Evolutionary conservation across 2,797 vertebrate genomes (phyloP).

Genomic region (Anniella stebbinsi): DNA sequence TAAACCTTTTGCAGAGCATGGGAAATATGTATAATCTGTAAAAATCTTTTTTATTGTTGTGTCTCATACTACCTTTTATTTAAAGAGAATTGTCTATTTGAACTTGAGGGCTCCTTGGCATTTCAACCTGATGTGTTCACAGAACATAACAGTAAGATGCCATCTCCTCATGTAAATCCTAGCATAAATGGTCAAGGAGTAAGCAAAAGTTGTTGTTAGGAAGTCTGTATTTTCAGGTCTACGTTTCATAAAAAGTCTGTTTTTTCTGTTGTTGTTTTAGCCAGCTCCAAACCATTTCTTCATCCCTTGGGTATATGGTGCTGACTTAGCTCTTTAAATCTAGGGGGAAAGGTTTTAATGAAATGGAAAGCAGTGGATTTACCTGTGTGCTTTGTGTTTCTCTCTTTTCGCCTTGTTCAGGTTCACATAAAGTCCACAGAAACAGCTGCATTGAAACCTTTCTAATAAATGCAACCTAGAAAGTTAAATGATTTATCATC

Average conservation of each 20-base stretch:
- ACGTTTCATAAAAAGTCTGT: constrained; percentile 17
- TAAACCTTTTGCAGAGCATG: neutral
- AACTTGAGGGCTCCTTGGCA: neutral
- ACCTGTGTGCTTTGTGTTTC: neutral
- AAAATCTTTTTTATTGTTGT: neutral
- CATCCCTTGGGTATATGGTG: neutral
- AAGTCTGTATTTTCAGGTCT: constrained; percentile 7
- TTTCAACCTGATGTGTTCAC: constrained; percentile 38
- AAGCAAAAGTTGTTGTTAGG: constrained; percentile 4
- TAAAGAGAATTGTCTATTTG: constrained; percentile 6
- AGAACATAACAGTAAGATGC: constrained; percentile 9
- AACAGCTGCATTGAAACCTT: neutral
- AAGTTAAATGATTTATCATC: constrained; percentile 31
- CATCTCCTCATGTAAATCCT: constrained; percentile 7
- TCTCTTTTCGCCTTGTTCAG: neutral
- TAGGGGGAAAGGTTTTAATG: neutral
- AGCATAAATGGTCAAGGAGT: constrained; percentile 17
- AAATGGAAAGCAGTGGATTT: constrained; percentile 13
- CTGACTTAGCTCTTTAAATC: constrained; percentile 16
- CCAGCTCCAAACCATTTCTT: neutral
- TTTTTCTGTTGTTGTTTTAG: constrained; percentile 24
- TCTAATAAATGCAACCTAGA: constrained; percentile 5
- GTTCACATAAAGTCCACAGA: constrained; percentile 22
- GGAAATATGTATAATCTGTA: accelerated
- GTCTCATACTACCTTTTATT: constrained; percentile 23